A percentile compares a stretch with the other conserved stretches of the same genome.
Conservation (phyloP, 1,140 invertebrate species). For the Homarus americanus region DNA sequence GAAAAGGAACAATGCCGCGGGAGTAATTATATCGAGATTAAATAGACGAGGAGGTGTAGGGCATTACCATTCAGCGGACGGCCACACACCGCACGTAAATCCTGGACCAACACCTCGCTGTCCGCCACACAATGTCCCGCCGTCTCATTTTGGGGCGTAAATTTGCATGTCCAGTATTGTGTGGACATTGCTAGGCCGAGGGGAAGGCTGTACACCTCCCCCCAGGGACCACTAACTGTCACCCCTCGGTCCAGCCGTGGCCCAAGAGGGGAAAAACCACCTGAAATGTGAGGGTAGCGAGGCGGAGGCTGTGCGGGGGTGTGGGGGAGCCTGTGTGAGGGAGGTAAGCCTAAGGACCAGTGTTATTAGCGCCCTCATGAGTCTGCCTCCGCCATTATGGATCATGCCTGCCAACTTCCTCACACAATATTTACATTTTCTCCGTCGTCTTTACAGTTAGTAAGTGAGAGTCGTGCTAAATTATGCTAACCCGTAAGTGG, state of each 20-base stretch:
- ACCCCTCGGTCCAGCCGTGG: conserved; percentile 52
- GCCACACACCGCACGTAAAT: not conserved
- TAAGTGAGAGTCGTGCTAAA: no score
- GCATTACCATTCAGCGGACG: not conserved
- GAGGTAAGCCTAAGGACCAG: not conserved
- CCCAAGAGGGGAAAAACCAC: conserved; percentile 46
- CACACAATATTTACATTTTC: no score
- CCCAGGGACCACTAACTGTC: conserved; percentile 64
- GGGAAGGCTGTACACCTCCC: conserved; percentile 3
- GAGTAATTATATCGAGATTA: not conserved
- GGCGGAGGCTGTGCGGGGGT: not conserved
- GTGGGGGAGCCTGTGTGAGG: not conserved
- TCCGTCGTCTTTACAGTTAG: no score
- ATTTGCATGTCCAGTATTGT: conserved; percentile 59
- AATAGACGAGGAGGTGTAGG: not conserved
- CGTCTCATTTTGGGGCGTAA: conserved; percentile 38
- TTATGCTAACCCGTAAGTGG: no score
- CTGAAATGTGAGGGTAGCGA: conserved; percentile 36
- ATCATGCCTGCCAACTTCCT: not conserved
- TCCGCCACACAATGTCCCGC: not conserved
- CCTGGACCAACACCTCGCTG: not conserved
- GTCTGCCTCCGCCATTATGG: not conserved
- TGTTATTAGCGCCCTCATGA: not conserved
- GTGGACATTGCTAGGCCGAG: conserved; percentile 47
- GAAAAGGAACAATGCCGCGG: not conserved